Evolutionary conservation across 2,888 invertebrate genomes (phyloP), one percentile per base, ranked within the genome.

Genomic region (Apamea anceps): DNA sequence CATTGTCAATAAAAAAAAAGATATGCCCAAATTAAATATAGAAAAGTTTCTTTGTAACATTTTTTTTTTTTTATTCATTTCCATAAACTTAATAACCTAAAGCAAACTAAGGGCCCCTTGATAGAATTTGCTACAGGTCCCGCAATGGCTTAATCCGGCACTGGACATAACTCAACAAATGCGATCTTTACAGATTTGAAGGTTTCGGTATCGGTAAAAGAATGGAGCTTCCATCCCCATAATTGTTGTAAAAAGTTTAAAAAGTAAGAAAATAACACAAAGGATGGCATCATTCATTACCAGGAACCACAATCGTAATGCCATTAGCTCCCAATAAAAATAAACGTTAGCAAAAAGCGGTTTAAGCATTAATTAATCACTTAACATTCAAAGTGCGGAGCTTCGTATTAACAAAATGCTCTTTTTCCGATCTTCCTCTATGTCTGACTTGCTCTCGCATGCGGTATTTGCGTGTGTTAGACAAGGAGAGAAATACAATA

Each of bases 361-460:
- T 62, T 66, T 70, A 75, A 65, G 25, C 25, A 72, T 78, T 78
- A 72, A 82, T 85, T 78, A 82, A 85, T 87, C 80, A 87, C 71
- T 80, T 84, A 74, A 71, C 68, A 89, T 89, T 87, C 81, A 85
- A 79, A 80, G 75, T 60, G 54, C 74, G 51, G 51, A 13, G 54
- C 70, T 67, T 54, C 66, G 67, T 70, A 63, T 84, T 81, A 82
- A 73, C 54, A 67, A 87, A 86, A 88, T 75, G 75, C 51, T 51
- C 71, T 85, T 82, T 86, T 89, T 72, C 32, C 32, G 42, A 66
- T 75, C 60, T 82, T 80, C 45, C 42, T 70, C 8, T 72, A 60
- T 37, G 18, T 3, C 63, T 54, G 2, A 78, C 77, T 62, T 65
- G 0, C 48, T 87, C 60, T 28, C 0, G 28, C 66, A 25, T 37